Evolutionary conservation across 2,113 vertebrate species (phyloP).

Genomic region (Mixornis gularis): DNA sequence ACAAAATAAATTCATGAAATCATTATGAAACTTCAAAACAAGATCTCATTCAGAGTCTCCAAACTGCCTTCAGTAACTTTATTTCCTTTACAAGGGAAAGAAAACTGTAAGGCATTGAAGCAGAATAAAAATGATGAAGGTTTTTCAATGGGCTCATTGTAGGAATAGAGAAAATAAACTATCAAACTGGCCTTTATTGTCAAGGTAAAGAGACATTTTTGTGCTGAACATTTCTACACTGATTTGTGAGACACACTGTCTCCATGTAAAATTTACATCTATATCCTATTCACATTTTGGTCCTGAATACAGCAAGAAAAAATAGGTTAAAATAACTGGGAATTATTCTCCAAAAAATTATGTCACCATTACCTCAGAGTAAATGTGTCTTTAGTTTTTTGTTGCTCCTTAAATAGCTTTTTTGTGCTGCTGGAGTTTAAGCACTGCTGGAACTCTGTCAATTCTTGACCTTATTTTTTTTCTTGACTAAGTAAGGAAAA

Average conservation of each 20-base stretch:
- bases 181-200: slow-evolving; percentile 68
- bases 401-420: slow-evolving; percentile 69
- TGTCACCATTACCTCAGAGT: slow-evolving; percentile 78
- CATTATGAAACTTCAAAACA: slow-evolving; percentile 65
- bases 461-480: slow-evolving; percentile 67
- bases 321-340: slow-evolving; percentile 72
- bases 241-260: slow-evolving; percentile 73
- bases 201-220: slow-evolving; percentile 66
- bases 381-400: slow-evolving; percentile 75
- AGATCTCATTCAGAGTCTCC: slow-evolving; percentile 61
- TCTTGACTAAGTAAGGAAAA: slow-evolving; percentile 69
- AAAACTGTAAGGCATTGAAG: slow-evolving; percentile 57
- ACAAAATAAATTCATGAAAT: slow-evolving; percentile 64
- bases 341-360: slow-evolving; percentile 71
- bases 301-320: slow-evolving; percentile 39
- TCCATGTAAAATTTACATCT: slow-evolving; percentile 69
- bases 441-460: slow-evolving; percentile 70
- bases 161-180: slow-evolving; percentile 65
- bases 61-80: slow-evolving; percentile 59
- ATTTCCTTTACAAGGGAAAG: slow-evolving; percentile 60
- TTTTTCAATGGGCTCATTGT: slow-evolving; percentile 68
- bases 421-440: slow-evolving; percentile 67
- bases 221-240: background rate
- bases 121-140: slow-evolving; percentile 56
- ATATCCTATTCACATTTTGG: slow-evolving; percentile 67